A percentile compares a stretch with the other conserved stretches of the same genome.
These are phyloP conservation scores for Stegastes partitus DNA, from an alignment of 2,113 vertebrate species.

Conservation along the genomic window DNA sequence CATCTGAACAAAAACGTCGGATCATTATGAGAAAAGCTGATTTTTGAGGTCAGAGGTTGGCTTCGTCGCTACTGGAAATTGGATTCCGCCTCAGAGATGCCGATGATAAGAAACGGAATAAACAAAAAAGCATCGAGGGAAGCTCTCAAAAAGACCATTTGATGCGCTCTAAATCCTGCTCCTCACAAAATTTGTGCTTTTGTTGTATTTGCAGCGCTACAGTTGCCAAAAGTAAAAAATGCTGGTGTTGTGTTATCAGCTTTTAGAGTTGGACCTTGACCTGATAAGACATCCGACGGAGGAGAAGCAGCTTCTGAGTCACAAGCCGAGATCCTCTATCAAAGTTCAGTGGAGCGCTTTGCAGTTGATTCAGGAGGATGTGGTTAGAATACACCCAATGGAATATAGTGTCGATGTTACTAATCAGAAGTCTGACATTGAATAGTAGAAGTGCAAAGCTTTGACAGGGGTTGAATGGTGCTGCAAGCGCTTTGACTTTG, in stretches of 20 bases:
- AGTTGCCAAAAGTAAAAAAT: neutral
- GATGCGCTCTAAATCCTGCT: constrained; percentile 2
- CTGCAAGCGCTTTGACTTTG: neutral
- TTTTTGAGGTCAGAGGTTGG: constrained; percentile 24
- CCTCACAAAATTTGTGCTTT: constrained; percentile 1
- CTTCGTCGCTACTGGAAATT: neutral
- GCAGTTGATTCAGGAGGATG: neutral
- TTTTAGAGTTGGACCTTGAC: constrained; percentile 10
- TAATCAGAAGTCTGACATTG: neutral
- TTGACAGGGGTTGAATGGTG: too few species aligned
- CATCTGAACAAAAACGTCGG: neutral
- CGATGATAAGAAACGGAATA: neutral
- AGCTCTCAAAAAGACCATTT: neutral
- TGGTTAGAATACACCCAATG: neutral
- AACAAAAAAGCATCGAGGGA: neutral
- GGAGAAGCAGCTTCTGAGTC: neutral
- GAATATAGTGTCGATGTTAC: neutral
- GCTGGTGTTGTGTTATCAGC: constrained; percentile 1
- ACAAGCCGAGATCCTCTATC: neutral
- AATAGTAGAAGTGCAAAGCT: neutral
- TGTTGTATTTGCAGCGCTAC: neutral
- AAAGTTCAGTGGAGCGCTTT: neutral
- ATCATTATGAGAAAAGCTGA: neutral
- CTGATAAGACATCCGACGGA: neutral
- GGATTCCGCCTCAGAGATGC: neutral